Percentiles rank a stretch among this genome's conserved stretches.
Evolutionary conservation across 2,113 vertebrate genomes (phyloP).

Genomic region (Tachuris rubrigastra): DNA sequence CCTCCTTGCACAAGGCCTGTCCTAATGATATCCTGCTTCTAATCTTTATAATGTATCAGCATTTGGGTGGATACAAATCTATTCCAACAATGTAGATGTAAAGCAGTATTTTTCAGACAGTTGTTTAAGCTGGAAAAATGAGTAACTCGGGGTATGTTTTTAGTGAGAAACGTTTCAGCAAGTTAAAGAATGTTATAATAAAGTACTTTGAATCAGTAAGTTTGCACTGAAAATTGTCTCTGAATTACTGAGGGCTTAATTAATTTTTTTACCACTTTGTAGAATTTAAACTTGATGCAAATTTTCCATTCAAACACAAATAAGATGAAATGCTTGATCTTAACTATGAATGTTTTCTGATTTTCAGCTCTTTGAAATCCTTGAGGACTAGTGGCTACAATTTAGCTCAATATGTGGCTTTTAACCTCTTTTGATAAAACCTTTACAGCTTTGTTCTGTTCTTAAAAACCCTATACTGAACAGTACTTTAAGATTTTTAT

Average conservation of each 20-base stretch:
- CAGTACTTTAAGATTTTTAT: neutral
- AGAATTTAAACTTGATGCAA: neutral
- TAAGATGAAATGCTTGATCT: neutral
- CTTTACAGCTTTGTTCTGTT: neutral
- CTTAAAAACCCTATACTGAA: neutral
- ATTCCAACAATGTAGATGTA: fast-evolving
- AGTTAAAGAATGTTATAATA: neutral
- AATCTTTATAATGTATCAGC: neutral
- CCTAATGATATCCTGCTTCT: neutral
- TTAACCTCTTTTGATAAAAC: neutral
- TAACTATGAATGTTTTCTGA: neutral
- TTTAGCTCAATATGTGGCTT: neutral
- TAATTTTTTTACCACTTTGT: neutral
- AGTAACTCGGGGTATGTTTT: neutral
- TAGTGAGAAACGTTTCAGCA: neutral
- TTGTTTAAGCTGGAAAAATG: neutral
- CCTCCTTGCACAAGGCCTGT: neutral
- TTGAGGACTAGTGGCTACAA: neutral
- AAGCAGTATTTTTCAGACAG: neutral
- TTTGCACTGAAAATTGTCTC: neutral
- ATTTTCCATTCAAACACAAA: neutral
- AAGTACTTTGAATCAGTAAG: neutral
- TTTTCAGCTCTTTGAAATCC: slow-evolving; percentile 14
- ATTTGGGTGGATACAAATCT: neutral
- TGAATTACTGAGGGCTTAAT: neutral